Evolutionary conservation across 1,140 invertebrate genomes (phyloP), one percentile per base, ranked within the genome.

Genomic region (Leptinotarsa undecemlineata): DNA sequence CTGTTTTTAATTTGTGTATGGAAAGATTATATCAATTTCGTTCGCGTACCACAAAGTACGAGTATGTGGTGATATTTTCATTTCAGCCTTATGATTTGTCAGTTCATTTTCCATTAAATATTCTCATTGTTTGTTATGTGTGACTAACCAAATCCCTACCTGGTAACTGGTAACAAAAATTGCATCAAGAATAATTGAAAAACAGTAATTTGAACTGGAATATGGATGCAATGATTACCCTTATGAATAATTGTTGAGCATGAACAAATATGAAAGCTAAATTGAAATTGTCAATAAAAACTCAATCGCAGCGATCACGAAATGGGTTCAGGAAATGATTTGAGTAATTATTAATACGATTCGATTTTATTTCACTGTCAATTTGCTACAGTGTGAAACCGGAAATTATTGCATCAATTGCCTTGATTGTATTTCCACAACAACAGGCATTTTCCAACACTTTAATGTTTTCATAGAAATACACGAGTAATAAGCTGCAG

Each of bases 271-370:
- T 64, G 17, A 20, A 64, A 15, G 51, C 51, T 42, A 57, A n/a
- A 57, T 57, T 57, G 51, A 19, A 57, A 57, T 17, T 57, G 51
- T 57, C 15, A 57, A 57, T 57, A 4, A 57, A 57, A 57, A 57
- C n/a, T 57, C n/a, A 15, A 57, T 19, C 51, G 5, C 15, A 57
- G n/a, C 51, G 15, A 57, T 57, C 51, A 57, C 51, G 51, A 19
- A 57, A 57, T 57, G 15, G n/a, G 51, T 57, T 57, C 51, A 57
- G 51, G 51, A 57, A 57, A 57, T 57, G 51, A 57, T 57, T 57
- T 57, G 51, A 17, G 51, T 57, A 57, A 57, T 57, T 57, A 57
- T 57, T 57, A 5, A 57, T 57, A n/a, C 3, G 51, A 17, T 15
- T 57, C 51, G 51, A 57, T 57, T 57, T 57, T n/a, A 57, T 57